These are phyloP conservation scores for Adelphocoris suturalis DNA, from an alignment of 2,888 invertebrate genomes.

Conservation along the genomic window DNA sequence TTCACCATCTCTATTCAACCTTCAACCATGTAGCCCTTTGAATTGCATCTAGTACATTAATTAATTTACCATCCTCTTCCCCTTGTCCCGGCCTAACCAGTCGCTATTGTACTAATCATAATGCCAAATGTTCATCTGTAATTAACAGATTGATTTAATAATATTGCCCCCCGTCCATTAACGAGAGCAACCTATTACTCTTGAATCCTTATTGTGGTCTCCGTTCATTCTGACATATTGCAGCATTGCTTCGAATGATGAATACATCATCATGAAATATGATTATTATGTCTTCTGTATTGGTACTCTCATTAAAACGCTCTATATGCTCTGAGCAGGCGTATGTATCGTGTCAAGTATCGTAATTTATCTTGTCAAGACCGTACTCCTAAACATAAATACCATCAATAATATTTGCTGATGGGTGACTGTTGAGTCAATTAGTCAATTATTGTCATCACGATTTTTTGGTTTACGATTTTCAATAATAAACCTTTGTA, in stretches of 20 bases:
- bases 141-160: constrained; percentile 61
- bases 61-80: constrained; percentile 36
- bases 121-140: constrained; percentile 43
- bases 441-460: no score
- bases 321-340: no score
- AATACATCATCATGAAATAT: neutral
- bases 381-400: no score
- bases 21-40: constrained; percentile 33
- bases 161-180: neutral
- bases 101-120: constrained; percentile 40
- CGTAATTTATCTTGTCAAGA: no score
- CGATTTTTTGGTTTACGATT: no score
- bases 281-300: neutral
- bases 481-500: no score
- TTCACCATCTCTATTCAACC: constrained; percentile 47
- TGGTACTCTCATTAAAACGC: no score
- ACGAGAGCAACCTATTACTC: neutral
- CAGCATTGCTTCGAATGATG: neutral
- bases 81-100: neutral
- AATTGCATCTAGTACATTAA: constrained; percentile 47
- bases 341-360: no score
- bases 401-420: no score
- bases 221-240: neutral
- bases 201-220: neutral
- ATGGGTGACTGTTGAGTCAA: no score